Base-by-base conservation (phyloP, 2,888 invertebrate genomes). In the Drosophila melanosoma region DNA sequence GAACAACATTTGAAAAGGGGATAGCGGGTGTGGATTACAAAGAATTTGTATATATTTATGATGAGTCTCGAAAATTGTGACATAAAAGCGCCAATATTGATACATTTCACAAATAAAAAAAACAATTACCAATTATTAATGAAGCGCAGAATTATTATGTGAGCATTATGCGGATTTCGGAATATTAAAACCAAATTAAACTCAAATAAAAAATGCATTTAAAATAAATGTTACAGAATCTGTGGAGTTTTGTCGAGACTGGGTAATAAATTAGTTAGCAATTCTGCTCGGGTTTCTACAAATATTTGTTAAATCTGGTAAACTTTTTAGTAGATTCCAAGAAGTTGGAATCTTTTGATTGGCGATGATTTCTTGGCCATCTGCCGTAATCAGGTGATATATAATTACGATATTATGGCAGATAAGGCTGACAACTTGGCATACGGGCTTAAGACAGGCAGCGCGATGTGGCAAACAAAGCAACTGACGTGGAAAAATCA, bases 21-120 rank as follows among this genome's bases (percentile, higher is more conserved):
- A 23, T 70, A 58, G 71, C 78, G 72, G 73, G 77, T 77, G 81
- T 67, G 79, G 82, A 82, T 82, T 79, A 79, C 79, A 74, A 35
- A 75, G 82, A 82, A 80, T 82, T 88, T 74, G 33, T 83, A 86
- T 83, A 86, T 82, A 90, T 83, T 90, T 82, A 90, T 74, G 61
- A 62, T 64, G 54, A 57, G 49, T 69, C 38, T 40, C 29, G 36
- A 58, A 52, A 42, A 77, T 64, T 61, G 35, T 73, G 85, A 88
- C 85, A 86, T 86, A 86, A 85, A 72, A 86, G 83, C 77, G 75
- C 65, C 70, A 90, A 80, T 83, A 77, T 82, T 79, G 70, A 79
- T 71, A 79, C 83, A 71, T 79, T 80, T 78, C 60, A 66, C 66
- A 78, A 58, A 54, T 66, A 52, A 11, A 36, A 51, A 52, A 17